These are phyloP conservation scores for Galaxea fascicularis DNA, from an alignment of 92 coral and sea anemone species.

Conservation along the genomic window DNA sequence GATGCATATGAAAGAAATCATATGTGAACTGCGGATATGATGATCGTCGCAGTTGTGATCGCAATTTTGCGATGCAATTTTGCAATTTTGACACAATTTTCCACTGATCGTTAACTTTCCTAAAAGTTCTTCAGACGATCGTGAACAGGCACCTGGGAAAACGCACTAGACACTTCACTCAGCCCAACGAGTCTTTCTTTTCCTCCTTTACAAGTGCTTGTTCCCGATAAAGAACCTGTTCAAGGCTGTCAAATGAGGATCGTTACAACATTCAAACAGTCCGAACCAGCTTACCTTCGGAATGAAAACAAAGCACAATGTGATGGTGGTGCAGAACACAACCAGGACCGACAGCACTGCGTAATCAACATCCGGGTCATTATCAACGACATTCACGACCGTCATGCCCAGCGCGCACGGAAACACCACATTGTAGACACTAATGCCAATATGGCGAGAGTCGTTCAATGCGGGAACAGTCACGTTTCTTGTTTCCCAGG, in stretches of 20 bases:
- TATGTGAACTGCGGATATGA: too few relatives aligned
- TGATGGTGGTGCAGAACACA: conserved; percentile 65
- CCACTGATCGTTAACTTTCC: too few relatives aligned
- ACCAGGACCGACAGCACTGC: conserved; percentile 62
- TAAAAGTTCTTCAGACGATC: too few relatives aligned
- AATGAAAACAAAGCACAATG: conserved; percentile 67
- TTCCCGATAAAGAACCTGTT: too few relatives aligned
- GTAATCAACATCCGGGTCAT: conserved; percentile 53
- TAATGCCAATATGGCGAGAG: conserved; percentile 66
- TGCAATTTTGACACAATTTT: too few relatives aligned
- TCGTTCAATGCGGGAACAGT: conserved; percentile 60
- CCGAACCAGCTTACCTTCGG: conserved; percentile 60
- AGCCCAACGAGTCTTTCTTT: too few relatives aligned
- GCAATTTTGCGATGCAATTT: too few relatives aligned
- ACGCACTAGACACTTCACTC: too few relatives aligned
- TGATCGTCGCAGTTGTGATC: too few relatives aligned
- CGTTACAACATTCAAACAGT: not conserved
- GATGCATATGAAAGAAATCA: too few relatives aligned
- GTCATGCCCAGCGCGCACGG: conserved; percentile 75
- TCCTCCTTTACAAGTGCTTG: too few relatives aligned
- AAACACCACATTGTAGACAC: conserved; percentile 67
- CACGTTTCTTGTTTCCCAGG: conserved; percentile 72
- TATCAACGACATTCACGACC: conserved; percentile 46
- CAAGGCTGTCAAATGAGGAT: not conserved
- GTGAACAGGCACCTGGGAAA: too few relatives aligned